Evolutionary conservation across 2,113 vertebrate genomes (phyloP), one percentile per base, ranked within the genome.

Genomic region (Melanerpes aurifrons): DNA sequence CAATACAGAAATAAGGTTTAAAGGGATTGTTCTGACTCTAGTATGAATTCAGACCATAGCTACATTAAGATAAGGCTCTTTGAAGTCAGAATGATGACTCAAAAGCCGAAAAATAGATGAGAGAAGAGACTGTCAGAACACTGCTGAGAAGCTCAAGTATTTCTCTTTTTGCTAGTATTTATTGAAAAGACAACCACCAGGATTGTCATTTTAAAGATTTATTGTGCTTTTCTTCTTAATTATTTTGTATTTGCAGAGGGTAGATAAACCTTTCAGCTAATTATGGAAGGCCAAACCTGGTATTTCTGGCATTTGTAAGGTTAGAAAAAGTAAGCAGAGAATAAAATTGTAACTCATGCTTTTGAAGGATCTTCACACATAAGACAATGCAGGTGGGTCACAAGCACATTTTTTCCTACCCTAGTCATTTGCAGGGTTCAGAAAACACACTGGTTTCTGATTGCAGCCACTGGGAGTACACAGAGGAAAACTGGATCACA

Each of bases 281-380:
- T 70, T 91, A 54, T 0, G 0, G 57, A 37, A 53, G 53, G 37
- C 21, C 47, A 77, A 58, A 92, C 56, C 43, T 61, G 22, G 25
- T 76, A 40, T 91, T 91, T 83, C 32, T 92, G 53, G 59, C 9
- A 61, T 71, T 87, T 80, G 12, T 68, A 64, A 77, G 15, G 15
- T 85, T 89, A 83, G 53, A 73, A 80, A 94, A 91, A 82, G 9
- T 24, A 69, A 86, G 53, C 25, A 87, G 68, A 92, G 92, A 63
- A 61, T 63, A 71, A 61, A 90, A 76, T 63, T 67, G 3, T 86
- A 90, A 61, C 19, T 62, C 45, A 17, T 0, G 0, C 47, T 89
- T 89, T 64, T 93, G 79, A 87, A 85, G 62, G 25, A 48, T 74
- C 32, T 92, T 86, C 50, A 45, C 26, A 7, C 22, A 45, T 77